Evolutionary conservation across 2,888 invertebrate species (phyloP).

Genomic region (Tetropium fuscum): DNA sequence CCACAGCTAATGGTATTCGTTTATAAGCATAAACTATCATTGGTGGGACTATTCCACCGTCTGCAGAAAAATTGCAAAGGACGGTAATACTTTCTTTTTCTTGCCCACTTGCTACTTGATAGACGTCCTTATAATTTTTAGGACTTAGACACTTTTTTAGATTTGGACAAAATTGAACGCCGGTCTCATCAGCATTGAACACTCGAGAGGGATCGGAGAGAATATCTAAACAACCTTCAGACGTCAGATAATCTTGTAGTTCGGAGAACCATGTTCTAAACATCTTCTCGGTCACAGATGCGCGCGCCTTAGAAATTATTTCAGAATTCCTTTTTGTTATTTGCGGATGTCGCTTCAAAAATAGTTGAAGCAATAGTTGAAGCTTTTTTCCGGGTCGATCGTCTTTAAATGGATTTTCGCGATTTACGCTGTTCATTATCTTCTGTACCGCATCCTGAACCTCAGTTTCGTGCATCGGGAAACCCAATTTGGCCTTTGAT

Average conservation of each 20-base stretch:
- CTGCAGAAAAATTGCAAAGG: conserved; percentile 5
- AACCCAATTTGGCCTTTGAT: conserved; percentile 16
- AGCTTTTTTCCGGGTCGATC: conserved; percentile 11
- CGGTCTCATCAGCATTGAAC: conserved; percentile 12
- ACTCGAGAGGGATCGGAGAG: no score
- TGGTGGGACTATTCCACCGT: neutral
- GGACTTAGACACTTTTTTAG: no score
- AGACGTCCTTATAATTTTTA: neutral
- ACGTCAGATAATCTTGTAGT: no score
- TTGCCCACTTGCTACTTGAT: neutral
- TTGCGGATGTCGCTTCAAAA: conserved; percentile 13
- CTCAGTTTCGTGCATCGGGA: conserved; percentile 17
- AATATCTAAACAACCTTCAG: no score
- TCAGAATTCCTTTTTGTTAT: no score
- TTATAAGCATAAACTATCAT: conserved; percentile 12
- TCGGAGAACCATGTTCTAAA: conserved; percentile 15
- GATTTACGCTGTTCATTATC: no score
- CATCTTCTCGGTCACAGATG: conserved; percentile 14
- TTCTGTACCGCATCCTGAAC: no score
- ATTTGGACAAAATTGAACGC: conserved; percentile 8
- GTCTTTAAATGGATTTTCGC: conserved; percentile 12
- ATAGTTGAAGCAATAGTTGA: conserved; percentile 19
- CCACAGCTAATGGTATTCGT: conserved; percentile 30
- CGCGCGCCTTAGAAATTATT: conserved; percentile 21
- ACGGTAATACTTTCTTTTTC: conserved; percentile 18